Percentiles rank a stretch among this genome's conserved stretches.
Evolutionary conservation across 2,113 vertebrate species (phyloP).

Genomic region (Propithecus coquereli): DNA sequence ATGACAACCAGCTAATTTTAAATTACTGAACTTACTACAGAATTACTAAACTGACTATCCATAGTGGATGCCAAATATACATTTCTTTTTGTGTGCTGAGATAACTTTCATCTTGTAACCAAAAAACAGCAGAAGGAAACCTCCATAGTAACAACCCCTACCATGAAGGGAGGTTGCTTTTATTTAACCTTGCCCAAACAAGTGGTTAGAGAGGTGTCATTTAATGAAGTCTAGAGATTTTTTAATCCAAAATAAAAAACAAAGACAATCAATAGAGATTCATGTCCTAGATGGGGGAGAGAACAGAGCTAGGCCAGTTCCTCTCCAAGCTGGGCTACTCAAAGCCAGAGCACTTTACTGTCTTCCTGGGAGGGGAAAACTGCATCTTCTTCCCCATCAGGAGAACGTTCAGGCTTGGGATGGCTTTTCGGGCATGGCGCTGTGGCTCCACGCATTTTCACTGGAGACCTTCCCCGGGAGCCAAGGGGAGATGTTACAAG

Average conservation of each 20-base stretch:
- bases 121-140: not conserved
- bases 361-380: not conserved
- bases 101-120: not conserved
- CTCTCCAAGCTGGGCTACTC: not conserved
- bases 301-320: not conserved
- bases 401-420: not conserved
- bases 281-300: not conserved
- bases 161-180: not conserved
- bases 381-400: fast-evolving
- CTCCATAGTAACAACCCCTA: not conserved
- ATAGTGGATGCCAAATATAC: not conserved
- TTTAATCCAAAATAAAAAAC: not conserved
- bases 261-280: not conserved
- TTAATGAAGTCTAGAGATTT: not conserved
- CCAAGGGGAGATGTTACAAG: fast-evolving
- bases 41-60: not conserved
- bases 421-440: not conserved
- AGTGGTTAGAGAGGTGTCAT: not conserved
- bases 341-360: not conserved
- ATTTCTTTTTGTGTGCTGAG: not conserved
- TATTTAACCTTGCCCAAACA: not conserved
- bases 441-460: fast-evolving
- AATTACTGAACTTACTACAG: not conserved
- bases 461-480: not conserved
- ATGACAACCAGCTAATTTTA: not conserved